Conservation (phyloP, 2,113 vertebrate genomes). For the Hepsetus odoe region DNA sequence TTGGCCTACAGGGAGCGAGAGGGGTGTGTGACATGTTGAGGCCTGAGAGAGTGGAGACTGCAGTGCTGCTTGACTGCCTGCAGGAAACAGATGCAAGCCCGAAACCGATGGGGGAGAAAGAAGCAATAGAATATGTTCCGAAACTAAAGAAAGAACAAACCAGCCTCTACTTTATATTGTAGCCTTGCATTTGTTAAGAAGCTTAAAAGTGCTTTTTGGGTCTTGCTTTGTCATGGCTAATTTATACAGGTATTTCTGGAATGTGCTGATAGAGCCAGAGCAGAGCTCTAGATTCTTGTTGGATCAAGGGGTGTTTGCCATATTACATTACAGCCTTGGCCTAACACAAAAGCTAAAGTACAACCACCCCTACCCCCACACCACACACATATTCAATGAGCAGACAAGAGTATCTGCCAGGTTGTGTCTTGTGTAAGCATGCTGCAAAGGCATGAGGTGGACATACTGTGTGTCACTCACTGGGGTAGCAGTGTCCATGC, state of each 20-base stretch:
- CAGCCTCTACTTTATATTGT: not conserved
- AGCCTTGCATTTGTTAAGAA: conserved; percentile 3
- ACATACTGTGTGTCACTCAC: not conserved
- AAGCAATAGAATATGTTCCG: conserved; percentile 24
- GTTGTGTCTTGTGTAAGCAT: conserved; percentile 11
- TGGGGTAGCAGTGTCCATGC: not conserved
- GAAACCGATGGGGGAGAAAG: conserved; percentile 33
- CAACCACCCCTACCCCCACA: not conserved
- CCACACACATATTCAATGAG: conserved; percentile 20
- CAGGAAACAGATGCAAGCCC: conserved; percentile 73
- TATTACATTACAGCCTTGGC: conserved; percentile 33
- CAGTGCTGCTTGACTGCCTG: conserved; percentile 30
- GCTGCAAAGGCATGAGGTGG: not conserved
- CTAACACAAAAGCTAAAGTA: conserved; percentile 4
- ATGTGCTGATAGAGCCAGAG: conserved; percentile 27
- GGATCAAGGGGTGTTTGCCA: conserved; percentile 21
- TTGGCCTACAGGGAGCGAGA: conserved; percentile 48
- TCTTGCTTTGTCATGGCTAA: conserved; percentile 2
- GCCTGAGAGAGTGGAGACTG: conserved; percentile 65
- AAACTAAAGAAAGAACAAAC: conserved; percentile 8
- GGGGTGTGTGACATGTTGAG: conserved; percentile 60
- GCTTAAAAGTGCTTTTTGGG: not conserved
- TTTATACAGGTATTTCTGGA: conserved; percentile 35
- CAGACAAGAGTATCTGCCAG: conserved; percentile 26
- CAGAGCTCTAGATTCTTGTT: conserved; percentile 18